A percentile compares a stretch with the other conserved stretches of the same genome.
Evolutionary conservation across 2,113 vertebrate genomes (phyloP).

Genomic region (Trochalopteron elliotii): DNA sequence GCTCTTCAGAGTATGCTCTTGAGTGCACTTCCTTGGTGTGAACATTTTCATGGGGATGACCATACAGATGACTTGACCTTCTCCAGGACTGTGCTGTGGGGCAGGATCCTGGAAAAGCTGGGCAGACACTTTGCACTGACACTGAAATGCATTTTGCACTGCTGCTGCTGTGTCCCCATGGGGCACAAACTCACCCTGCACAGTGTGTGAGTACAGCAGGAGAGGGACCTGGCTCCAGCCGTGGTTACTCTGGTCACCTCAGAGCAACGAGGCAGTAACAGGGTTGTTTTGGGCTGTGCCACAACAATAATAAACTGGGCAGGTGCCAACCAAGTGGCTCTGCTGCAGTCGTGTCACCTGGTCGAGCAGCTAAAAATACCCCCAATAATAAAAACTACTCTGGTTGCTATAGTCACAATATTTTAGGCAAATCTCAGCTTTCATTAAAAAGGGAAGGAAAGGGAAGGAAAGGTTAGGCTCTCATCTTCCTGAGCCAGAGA

Average conservation of each 20-base stretch:
- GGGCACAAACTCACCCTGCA: neutral
- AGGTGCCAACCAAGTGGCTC: neutral
- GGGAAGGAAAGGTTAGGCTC: neutral
- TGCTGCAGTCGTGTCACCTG: neutral
- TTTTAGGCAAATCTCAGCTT: constrained; percentile 8
- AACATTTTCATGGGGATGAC: neutral
- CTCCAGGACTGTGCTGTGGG: neutral
- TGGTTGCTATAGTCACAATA: neutral
- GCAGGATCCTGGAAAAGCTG: neutral
- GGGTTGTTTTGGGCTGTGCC: neutral
- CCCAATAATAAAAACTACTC: neutral
- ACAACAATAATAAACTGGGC: neutral
- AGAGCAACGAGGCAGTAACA: neutral
- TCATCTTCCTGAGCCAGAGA: neutral
- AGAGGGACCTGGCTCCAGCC: too few species aligned
- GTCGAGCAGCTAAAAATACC: neutral
- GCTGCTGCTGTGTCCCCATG: neutral
- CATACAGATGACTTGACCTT: neutral
- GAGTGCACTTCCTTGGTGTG: neutral
- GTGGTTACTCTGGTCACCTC: rapidly evolving
- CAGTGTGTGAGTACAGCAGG: neutral
- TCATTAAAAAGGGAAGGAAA: neutral
- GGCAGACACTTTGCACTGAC: neutral
- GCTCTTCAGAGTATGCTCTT: neutral
- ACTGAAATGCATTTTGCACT: neutral